Base-by-base conservation (phyloP, 2,113 vertebrate species). In the Morphnarchus princeps region DNA sequence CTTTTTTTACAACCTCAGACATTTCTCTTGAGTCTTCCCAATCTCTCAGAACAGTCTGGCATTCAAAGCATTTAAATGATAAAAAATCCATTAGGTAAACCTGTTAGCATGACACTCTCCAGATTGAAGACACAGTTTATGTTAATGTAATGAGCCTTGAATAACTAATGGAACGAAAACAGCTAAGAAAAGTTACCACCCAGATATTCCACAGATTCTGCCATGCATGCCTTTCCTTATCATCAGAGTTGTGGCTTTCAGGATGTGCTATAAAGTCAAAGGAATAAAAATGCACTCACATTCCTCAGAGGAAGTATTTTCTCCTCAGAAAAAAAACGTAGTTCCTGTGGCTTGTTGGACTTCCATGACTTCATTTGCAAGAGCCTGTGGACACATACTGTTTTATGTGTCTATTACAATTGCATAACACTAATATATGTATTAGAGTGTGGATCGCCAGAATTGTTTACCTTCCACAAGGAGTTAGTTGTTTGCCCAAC, bases 81-180 rank as follows among this genome's bases (percentile, higher is more conserved):
- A 93, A 91, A 94, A 94, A 91, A 65, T 62, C 61, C 36, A 77
- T 88, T 79, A 85, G 49, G 49, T 29, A 93, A 94, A 93, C 40
- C 45, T 85, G 22, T 50, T 66, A 88, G 54, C 66, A 50, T 82
- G 58, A 77, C 49, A 52, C 13, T 69, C 14, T 83, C 34, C 45
- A 88, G 58, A 80, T 3, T 87, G 62, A 91, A 79, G 29, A 71
- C 12, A 72, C 3, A 80, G 70, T 87, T 87, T 78, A 87, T 82
- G 40, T 69, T 87, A 65, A 42, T 42, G 65, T 76, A 94, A 84
- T 77, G 62, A 95, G 36, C 43, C 52, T 74, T 90, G 78, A 91
- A 85, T 67, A 94, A 93, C 81, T 93, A 94, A 91, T 87, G 65
- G 40, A 74, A 94, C 32, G 61, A 96, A 91, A 89, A 93, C 7